Evolutionary conservation across 1,140 invertebrate species (phyloP).

Genomic region (Tenebrio molitor): DNA sequence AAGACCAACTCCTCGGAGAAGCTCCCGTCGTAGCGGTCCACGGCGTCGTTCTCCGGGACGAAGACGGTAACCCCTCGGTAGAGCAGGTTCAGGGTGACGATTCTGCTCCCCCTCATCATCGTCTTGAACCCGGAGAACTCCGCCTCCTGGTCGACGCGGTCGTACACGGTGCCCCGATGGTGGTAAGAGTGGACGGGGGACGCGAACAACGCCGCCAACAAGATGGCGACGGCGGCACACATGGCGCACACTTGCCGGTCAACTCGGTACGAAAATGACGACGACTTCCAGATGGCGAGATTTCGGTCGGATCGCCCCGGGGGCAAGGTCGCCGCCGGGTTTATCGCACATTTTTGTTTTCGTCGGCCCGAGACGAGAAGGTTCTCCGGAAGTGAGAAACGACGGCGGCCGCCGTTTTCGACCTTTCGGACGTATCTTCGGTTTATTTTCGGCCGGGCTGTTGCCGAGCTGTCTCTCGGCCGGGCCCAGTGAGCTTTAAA

Average conservation of each 20-base stretch:
- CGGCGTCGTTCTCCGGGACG: constrained; percentile 82
- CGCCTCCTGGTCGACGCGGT: constrained; percentile 39
- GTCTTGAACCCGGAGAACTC: constrained; percentile 49
- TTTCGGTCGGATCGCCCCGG: too few relatives aligned
- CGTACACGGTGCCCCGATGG: constrained; percentile 18
- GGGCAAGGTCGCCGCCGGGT: too few relatives aligned
- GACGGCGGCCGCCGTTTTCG: too few relatives aligned
- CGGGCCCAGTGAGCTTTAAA: too few relatives aligned
- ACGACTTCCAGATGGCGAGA: too few relatives aligned
- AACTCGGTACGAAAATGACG: neutral
- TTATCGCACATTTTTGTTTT: too few relatives aligned
- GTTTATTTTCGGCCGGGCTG: too few relatives aligned
- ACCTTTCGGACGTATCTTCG: too few relatives aligned
- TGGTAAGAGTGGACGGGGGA: neutral
- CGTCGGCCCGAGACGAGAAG: too few relatives aligned
- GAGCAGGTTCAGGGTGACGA: constrained; percentile 67
- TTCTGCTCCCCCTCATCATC: constrained; percentile 43
- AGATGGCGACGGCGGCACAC: constrained; percentile 1
- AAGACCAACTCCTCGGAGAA: constrained; percentile 71
- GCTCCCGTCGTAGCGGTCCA: constrained; percentile 72
- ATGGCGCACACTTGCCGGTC: constrained; percentile 2
- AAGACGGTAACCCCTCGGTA: constrained; percentile 79
- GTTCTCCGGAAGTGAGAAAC: too few relatives aligned
- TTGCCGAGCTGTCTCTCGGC: too few relatives aligned
- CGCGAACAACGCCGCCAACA: neutral